Conservation (phyloP, 2,113 vertebrate genomes). For the Orycteropus afer region DNA sequence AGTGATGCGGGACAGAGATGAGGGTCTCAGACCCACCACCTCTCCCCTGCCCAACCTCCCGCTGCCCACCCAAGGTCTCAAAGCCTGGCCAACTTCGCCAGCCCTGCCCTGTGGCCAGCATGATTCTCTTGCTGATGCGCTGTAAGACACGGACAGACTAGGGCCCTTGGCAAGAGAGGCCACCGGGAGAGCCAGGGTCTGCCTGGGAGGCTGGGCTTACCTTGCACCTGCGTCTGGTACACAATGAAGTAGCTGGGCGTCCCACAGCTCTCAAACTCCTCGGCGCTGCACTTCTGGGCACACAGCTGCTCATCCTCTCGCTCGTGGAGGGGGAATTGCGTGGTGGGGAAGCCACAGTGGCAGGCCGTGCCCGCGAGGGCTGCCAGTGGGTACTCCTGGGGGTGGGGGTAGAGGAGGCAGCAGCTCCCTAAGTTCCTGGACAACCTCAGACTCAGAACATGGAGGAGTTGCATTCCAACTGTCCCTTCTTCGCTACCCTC, state of each 20-base stretch:
- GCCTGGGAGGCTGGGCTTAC: constrained; percentile 76
- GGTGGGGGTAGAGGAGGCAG: neutral
- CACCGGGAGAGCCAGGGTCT: accelerated
- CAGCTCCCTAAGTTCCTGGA: neutral
- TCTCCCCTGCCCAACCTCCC: no score
- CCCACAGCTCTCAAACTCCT: constrained; percentile 96
- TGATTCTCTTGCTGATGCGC: accelerated
- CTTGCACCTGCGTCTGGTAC: constrained; percentile 99
- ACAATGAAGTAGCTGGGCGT: constrained; percentile 92
- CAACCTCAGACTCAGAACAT: accelerated
- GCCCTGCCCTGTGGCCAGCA: neutral
- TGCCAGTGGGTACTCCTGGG: constrained; percentile 93
- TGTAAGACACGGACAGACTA: accelerated
- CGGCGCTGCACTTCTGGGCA: constrained; percentile 90
- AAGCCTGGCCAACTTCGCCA: neutral
- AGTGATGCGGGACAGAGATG: neutral
- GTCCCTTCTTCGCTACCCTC: accelerated
- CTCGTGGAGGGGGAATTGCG: constrained; percentile 94
- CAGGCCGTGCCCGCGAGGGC: constrained; percentile 92
- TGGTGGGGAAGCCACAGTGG: constrained; percentile 94
- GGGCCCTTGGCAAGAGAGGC: neutral
- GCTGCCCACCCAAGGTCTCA: no score
- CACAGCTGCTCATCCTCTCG: constrained; percentile 94
- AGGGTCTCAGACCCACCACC: neutral
- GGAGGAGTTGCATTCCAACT: neutral